Conservation (phyloP, 1,140 invertebrate genomes). For the Gonatopus flavifemur region DNA sequence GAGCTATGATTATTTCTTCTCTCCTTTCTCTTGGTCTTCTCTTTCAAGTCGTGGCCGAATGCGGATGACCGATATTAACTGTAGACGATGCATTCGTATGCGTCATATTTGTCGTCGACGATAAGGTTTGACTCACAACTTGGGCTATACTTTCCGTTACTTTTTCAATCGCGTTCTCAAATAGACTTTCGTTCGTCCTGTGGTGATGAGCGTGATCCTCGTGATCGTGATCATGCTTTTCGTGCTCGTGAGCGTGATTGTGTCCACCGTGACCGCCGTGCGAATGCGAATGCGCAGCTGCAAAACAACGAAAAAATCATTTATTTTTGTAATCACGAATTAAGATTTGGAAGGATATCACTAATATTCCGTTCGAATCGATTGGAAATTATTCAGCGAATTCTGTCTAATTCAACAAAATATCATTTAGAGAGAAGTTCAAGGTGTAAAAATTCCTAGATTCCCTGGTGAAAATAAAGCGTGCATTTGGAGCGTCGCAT, state of each 20-base stretch:
- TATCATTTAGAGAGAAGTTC: no score
- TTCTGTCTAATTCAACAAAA: slow-evolving; percentile 8
- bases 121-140: slow-evolving; percentile 21
- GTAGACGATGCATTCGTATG: no score
- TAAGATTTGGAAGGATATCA: neutral
- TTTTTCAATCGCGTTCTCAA: slow-evolving; percentile 27
- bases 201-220: slow-evolving; percentile 14
- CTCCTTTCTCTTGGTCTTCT: neutral
- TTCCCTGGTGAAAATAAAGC: no score
- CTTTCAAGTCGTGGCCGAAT: neutral
- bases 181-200: slow-evolving; percentile 2
- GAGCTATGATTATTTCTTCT: neutral
- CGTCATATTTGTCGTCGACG: slow-evolving; percentile 13
- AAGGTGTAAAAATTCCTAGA: no score
- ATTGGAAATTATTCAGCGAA: slow-evolving; percentile 6
- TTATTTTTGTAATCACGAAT: neutral
- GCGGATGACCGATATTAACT: no score
- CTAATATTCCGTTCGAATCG: slow-evolving; percentile 1
- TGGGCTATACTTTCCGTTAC: slow-evolving; percentile 30
- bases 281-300: slow-evolving; percentile 48
- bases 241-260: slow-evolving; percentile 18
- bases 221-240: slow-evolving; percentile 11
- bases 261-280: slow-evolving; percentile 21
- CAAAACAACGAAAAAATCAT: slow-evolving; percentile 16
- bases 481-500: no score